Percentiles rank a stretch among this genome's conserved stretches.
phyloP scores from a whole-genome alignment of 2,113 vertebrate species.

The Ammodytes marinus region DNA sequence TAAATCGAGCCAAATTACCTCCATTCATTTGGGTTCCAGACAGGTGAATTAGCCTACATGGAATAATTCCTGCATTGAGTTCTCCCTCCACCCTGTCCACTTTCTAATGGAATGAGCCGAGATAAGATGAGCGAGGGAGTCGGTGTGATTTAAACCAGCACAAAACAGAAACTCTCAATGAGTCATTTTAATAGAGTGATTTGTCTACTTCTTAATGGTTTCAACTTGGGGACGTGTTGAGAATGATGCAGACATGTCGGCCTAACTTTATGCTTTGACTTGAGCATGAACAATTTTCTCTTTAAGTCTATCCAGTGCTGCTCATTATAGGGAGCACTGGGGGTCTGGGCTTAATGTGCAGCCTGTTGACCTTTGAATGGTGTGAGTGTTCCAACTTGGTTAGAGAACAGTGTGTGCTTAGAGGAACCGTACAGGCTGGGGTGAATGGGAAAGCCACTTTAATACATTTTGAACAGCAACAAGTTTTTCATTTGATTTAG shows the following conservation, averaged over 20 bases:
- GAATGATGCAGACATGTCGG: slow-evolving; percentile 88
- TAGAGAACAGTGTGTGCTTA: neutral
- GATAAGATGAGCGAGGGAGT: slow-evolving; percentile 79
- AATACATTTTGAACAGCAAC: neutral
- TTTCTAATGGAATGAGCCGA: slow-evolving; percentile 84
- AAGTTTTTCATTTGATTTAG: too few species aligned
- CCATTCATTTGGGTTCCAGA: slow-evolving; percentile 90
- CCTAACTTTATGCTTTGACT: slow-evolving; percentile 73
- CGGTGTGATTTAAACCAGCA: slow-evolving; percentile 90
- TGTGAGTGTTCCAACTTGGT: neutral
- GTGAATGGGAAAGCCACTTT: neutral
- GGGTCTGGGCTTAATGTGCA: neutral
- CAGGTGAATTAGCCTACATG: slow-evolving; percentile 91
- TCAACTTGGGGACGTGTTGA: slow-evolving; percentile 82
- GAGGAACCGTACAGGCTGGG: neutral
- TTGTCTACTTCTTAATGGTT: slow-evolving; percentile 91
- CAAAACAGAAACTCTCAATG: slow-evolving; percentile 72
- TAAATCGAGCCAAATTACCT: slow-evolving; percentile 91
- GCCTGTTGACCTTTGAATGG: slow-evolving; percentile 22
- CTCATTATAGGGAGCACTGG: slow-evolving; percentile 12
- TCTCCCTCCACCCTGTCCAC: slow-evolving; percentile 81
- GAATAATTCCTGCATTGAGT: slow-evolving; percentile 88
- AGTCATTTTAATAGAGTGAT: slow-evolving; percentile 93
- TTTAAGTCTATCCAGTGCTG: slow-evolving; percentile 73
- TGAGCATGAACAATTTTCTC: neutral